Conservation (phyloP, 2,888 invertebrate species). For the Acrobasis consociella region DNA sequence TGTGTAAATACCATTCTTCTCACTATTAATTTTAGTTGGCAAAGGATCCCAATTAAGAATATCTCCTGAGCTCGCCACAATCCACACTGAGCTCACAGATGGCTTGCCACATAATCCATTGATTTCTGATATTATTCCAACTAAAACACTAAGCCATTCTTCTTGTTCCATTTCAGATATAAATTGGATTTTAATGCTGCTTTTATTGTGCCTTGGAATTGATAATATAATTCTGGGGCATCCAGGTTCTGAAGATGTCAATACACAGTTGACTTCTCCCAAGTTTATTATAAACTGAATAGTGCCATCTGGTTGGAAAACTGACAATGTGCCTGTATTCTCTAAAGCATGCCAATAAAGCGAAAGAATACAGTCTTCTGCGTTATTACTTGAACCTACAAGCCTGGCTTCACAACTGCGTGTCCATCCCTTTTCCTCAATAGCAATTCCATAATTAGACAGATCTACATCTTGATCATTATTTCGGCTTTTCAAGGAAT, state of each 20-base stretch:
- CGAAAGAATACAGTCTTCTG: constrained; percentile 90
- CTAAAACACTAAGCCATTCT: constrained; percentile 93
- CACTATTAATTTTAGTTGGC: constrained; percentile 82
- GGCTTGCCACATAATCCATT: constrained; percentile 88
- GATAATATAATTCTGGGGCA: constrained; percentile 89
- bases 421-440: constrained; percentile 93
- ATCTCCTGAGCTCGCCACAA: constrained; percentile 90
- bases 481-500: constrained; percentile 84
- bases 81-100: constrained; percentile 89
- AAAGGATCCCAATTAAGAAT: constrained; percentile 90
- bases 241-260: constrained; percentile 91
- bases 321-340: constrained; percentile 88
- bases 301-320: constrained; percentile 90
- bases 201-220: constrained; percentile 84
- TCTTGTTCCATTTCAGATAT: constrained; percentile 92
- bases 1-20: constrained; percentile 76
- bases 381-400: constrained; percentile 76
- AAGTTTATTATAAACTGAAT: constrained; percentile 89
- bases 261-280: constrained; percentile 89
- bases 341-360: constrained; percentile 91
- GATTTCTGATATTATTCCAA: constrained; percentile 89
- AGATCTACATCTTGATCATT: constrained; percentile 75
- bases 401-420: constrained; percentile 91
- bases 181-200: constrained; percentile 89
- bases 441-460: constrained; percentile 87